These are phyloP conservation scores for Sebastiscus albofasciatus DNA, from an alignment of 2,797 vertebrate genomes.

Conservation along the genomic window DNA sequence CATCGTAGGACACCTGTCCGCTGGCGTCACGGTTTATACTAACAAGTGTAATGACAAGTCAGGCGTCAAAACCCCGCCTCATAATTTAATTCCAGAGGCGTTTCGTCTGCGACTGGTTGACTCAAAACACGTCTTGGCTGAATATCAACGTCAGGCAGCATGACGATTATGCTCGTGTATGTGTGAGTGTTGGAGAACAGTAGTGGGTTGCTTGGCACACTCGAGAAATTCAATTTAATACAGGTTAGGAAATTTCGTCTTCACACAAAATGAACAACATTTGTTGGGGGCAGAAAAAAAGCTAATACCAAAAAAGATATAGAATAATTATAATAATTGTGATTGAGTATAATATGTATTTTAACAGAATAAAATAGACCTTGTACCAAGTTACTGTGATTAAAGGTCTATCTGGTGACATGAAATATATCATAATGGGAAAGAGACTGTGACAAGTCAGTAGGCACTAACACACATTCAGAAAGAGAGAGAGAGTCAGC, in stretches of 20 bases:
- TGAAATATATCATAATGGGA: constrained; percentile 8
- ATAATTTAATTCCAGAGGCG: constrained; percentile 1
- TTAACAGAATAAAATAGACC: background rate
- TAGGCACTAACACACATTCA: too few species aligned
- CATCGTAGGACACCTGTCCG: constrained; percentile 30
- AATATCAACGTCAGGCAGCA: constrained; percentile 4
- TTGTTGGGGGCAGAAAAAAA: background rate
- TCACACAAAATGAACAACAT: background rate
- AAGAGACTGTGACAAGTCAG: background rate
- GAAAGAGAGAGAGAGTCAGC: background rate
- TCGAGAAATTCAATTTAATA: background rate
- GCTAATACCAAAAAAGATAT: background rate
- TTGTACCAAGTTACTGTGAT: background rate
- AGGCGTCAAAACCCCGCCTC: background rate
- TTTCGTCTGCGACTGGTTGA: constrained; percentile 1
- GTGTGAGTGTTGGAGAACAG: background rate
- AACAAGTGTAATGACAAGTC: constrained; percentile 17
- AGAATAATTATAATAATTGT: background rate
- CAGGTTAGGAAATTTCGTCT: background rate
- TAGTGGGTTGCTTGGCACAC: background rate
- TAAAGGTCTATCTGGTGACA: background rate
- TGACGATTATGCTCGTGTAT: background rate
- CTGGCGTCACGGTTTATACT: constrained; percentile 11
- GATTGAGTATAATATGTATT: background rate
- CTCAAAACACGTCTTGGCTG: constrained; percentile 9